Base-by-base conservation (phyloP, 1,140 invertebrate genomes). In the Andrena cerasifolii region DNA sequence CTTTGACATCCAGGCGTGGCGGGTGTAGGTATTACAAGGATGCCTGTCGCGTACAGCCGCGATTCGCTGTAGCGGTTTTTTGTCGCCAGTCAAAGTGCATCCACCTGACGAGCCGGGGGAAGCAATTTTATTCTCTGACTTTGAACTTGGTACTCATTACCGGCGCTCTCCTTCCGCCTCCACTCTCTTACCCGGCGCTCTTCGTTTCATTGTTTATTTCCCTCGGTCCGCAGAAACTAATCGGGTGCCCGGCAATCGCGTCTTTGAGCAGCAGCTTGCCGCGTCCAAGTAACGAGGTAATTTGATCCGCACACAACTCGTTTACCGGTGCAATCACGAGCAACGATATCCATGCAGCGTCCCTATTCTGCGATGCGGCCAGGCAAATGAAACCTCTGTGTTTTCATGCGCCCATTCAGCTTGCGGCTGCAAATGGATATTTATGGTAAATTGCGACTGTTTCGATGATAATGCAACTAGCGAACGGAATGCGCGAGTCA, bases 11-110 rank as follows among this genome's bases (percentile, higher is more conserved):
- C 63, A 43, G 59, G 3, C 45, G 7, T 7, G 28, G 5, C 3
- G 33, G 31, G 16, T 33, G 28, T 26, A 45, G 18, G 12, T 3
- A 31, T n/a, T 31, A 24, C 24, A 59, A 16, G 45, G 26, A 51
- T 33, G 36, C 31, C 65, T 71, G 75, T 71, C 75, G 56, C 1
- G 54, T 26, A 36, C 45, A 62, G 67, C 40, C 59, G 67, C 75
- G 68, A 77, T 77, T 71, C 62, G 54, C 56, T 16, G 14, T 18
- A 21, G 12, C n/a, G n/a, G 21, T 26, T 56, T 47, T 33, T 58
- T 43, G 43, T 47, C 66, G 33, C 2, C 2, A 7, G 31, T 58
- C 43, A 40, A 49, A 63, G 26, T 24, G n/a, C 40, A 31, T 24
- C 21, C 36, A 10, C 24, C 18, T 40, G 36, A 3, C 10, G 3